Evolutionary conservation across 2,888 invertebrate genomes (phyloP), one percentile per base, ranked within the genome.

Genomic region (Elmis aenea): DNA sequence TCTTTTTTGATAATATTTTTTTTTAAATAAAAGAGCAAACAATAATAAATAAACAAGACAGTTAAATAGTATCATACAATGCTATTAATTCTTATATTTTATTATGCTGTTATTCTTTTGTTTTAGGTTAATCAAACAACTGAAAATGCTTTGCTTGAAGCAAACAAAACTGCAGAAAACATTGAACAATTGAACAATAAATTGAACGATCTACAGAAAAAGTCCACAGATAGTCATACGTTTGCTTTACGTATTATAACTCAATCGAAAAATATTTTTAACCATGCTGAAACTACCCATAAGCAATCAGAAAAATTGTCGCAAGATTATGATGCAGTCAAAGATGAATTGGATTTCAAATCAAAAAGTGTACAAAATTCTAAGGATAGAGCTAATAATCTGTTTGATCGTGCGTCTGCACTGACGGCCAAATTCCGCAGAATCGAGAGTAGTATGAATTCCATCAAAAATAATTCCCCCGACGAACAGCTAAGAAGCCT

Each of bases 241-340:
- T 84, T 85, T 35, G 85, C 93, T 4, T 78, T 83, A 49, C 83
- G 85, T 59, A 89, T 93, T 1, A 81, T 82, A 58, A 77, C 81
- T 46, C 85, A 85, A 62, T 83, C 85, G 0, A 74, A 76, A 31
- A 77, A 79, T 45, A 87, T 92, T 2, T 77, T 80, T 1, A 75
- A 76, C 27, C 79, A 84, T 31, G 84, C 89, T 0, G 79, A 79
- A 38, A 75, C 72, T 16, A 85, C 88, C 1, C 77, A 79, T 41
- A 76, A 77, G 31, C 76, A 81, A 50, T 79, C 81, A 3, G 68
- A 74, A 33, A 68, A 70, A 41, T 65, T 92, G 13, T 77, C 83
- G 38, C 71, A 72, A 37, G 76, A 81, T 45, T 93, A 92, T 57
- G 76, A 79, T 46, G 70, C 72, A 33, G 87, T 89, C 1, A 81